Percentiles rank a stretch among this genome's conserved stretches.
Conservation (phyloP, 2,888 invertebrate genomes). For the Luffia ferchaultella region DNA sequence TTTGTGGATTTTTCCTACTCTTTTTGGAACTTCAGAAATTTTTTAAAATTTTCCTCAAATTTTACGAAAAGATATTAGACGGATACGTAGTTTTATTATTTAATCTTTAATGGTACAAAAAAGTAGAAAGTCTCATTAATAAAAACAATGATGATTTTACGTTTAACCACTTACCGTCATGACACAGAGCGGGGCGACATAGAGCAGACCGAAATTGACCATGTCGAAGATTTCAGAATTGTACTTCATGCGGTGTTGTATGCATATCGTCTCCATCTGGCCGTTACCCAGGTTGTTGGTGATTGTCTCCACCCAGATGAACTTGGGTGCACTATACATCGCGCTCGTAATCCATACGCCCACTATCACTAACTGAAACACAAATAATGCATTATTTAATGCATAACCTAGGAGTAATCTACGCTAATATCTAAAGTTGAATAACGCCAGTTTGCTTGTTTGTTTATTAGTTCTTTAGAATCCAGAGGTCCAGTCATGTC, state of each 20-base stretch:
- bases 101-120: too few relatives aligned
- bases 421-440: too few relatives aligned
- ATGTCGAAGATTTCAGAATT: conserved; percentile 81
- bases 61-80: too few relatives aligned
- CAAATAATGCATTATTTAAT: conserved; percentile 8
- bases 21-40: too few relatives aligned
- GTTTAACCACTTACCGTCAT: conserved; percentile 72
- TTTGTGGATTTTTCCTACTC: too few relatives aligned
- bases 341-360: conserved; percentile 86
- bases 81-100: too few relatives aligned
- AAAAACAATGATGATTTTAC: too few relatives aligned
- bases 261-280: conserved; percentile 74
- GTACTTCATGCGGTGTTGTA: conserved; percentile 77
- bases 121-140: too few relatives aligned
- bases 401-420: background rate
- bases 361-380: conserved; percentile 74
- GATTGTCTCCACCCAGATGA: conserved; percentile 83
- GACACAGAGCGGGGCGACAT: conserved; percentile 80
- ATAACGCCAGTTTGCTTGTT: too few relatives aligned
- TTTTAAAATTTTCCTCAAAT: too few relatives aligned
- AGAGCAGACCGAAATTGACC: conserved; percentile 84
- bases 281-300: conserved; percentile 67
- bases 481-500: too few relatives aligned
- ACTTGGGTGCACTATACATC: conserved; percentile 83
- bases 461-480: too few relatives aligned